phyloP scores from a whole-genome alignment of 2,797 vertebrate genomes.

The Protonibea diacanthus region DNA sequence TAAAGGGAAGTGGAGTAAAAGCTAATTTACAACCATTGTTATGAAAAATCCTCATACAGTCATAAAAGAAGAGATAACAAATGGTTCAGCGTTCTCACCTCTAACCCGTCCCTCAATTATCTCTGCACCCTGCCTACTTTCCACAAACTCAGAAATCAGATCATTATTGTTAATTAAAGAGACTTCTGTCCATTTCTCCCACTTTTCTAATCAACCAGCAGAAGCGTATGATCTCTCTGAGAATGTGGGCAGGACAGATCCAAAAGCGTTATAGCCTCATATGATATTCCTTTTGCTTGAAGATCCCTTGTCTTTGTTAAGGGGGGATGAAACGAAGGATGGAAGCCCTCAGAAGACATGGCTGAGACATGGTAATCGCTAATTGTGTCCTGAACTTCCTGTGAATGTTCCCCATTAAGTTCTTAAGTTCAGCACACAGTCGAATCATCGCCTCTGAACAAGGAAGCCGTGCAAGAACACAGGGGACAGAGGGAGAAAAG shows the following conservation, averaged over 20 bases:
- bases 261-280: slow-evolving; percentile 77
- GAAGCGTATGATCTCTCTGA: slow-evolving; percentile 71
- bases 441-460: slow-evolving; percentile 54
- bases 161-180: slow-evolving; percentile 79
- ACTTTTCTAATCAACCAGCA: slow-evolving; percentile 69
- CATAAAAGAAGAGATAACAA: slow-evolving; percentile 28
- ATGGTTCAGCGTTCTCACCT: slow-evolving; percentile 42
- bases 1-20: slow-evolving; percentile 47
- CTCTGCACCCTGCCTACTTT: slow-evolving; percentile 32
- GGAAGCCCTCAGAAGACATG: slow-evolving; percentile 76
- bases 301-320: slow-evolving; percentile 78
- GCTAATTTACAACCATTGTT: slow-evolving; percentile 49
- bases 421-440: slow-evolving; percentile 73
- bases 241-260: slow-evolving; percentile 72
- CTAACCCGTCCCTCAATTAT: slow-evolving; percentile 48
- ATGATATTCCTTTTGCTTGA: slow-evolving; percentile 83
- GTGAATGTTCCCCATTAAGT: slow-evolving; percentile 79
- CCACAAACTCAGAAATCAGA: slow-evolving; percentile 53
- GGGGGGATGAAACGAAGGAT: slow-evolving; percentile 75
- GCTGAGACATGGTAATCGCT: slow-evolving; percentile 78
- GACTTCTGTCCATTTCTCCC: slow-evolving; percentile 64
- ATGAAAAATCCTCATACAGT: slow-evolving; percentile 32
- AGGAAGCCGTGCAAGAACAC: slow-evolving; percentile 51
- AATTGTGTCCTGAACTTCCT: slow-evolving; percentile 82
- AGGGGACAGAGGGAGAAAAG: slow-evolving; percentile 47